Base-by-base conservation (phyloP, 1,140 invertebrate genomes). In the Probaryconus sp. region DNA sequence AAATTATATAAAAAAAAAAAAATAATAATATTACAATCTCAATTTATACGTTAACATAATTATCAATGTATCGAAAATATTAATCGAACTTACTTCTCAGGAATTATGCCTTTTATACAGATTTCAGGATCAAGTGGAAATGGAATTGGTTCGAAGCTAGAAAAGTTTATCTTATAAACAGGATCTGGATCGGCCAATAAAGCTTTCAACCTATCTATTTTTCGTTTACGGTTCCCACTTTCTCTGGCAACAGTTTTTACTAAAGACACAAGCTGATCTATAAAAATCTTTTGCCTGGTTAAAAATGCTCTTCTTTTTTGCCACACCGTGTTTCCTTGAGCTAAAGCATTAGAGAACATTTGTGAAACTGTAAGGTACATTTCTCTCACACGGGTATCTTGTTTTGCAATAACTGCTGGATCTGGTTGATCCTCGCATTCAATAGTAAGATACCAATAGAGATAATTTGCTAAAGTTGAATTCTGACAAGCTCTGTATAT, bases 381-480 rank as follows among this genome's bases (percentile, higher is more conserved):
- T 76, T 94, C 91, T 28, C 92, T 88, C 0, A 94, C 91, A 43
- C 90, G 90, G 30, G 90, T 90, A 81, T 95, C 94, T 87, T 94
- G 92, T 83, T 94, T 94, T 1, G 87, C 85, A 42, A 90, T 89
- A 37, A 90, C 87, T 2, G 91, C 89, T 35, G 89, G 85, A 78
- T 91, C 91, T 16, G 90, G 90, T 61, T 90, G 89, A 82, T 96
- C 94, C 85, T 97, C 96, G 84, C 96, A 96, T 88, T 99, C 97
- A 30, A 97, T 95, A 14, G 93, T 90, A 33, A 99, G 87, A 89
- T 98, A 98, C 98, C 98, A 99, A 86, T 96, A 99, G 74, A 99
- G 93, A 87, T 98, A 99, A 89, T 98, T 99, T 31, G 97, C 96
- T 38, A 99, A 85, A 13, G 91, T 93, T 18, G 92, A 92, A 89